Conservation (phyloP, 2,797 vertebrate genomes). For the Loriculus beryllinus region DNA sequence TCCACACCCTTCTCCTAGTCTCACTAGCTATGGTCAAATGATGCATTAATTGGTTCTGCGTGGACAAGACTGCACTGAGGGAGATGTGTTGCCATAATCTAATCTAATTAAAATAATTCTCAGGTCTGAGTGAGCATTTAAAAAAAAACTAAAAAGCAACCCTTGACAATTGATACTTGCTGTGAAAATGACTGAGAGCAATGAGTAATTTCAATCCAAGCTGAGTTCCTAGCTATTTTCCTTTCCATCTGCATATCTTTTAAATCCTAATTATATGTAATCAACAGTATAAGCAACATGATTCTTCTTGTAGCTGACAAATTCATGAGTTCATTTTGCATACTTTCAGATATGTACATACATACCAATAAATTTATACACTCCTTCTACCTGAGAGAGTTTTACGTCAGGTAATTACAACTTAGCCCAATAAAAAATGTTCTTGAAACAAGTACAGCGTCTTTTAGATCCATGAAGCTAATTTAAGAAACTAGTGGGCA, state of each 20-base stretch:
- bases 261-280: conserved; percentile 60
- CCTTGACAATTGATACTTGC: conserved; percentile 11
- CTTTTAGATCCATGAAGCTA: conserved; percentile 1
- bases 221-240: background rate
- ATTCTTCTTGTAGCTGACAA: conserved; percentile 60
- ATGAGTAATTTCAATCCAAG: conserved; percentile 28
- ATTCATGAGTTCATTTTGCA: conserved; percentile 30
- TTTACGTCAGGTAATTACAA: conserved; percentile 54
- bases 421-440: conserved; percentile 22
- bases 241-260: conserved; percentile 37
- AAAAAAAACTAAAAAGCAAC: background rate
- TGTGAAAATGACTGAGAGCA: conserved; percentile 30
- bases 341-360: background rate
- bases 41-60: conserved; percentile 15
- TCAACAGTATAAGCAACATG: conserved; percentile 41
- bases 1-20: background rate
- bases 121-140: background rate
- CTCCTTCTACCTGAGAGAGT: background rate
- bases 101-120: conserved; percentile 47
- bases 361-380: background rate
- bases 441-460: background rate
- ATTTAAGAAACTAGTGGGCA: conserved; percentile 19
- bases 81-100: background rate
- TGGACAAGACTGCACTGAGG: background rate
- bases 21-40: background rate